A percentile compares a stretch with the other conserved stretches of the same genome.
phyloP scores from a whole-genome alignment of 2,797 vertebrate genomes.

The Enteromius thamalakanensis region DNA sequence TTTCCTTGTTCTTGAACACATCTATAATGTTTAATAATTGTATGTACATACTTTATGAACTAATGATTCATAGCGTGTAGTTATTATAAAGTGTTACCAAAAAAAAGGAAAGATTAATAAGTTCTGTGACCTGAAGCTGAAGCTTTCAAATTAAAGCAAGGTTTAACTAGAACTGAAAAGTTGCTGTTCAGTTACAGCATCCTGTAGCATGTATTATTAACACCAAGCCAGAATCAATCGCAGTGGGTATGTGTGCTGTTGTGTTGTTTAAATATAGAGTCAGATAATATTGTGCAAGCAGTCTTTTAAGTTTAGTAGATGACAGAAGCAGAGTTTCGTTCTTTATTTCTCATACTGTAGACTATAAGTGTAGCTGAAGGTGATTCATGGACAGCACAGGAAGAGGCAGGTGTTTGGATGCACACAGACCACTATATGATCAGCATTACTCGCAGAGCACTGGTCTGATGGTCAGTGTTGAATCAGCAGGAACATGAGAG shows the following conservation, averaged over 20 bases:
- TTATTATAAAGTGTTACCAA: too few relatives aligned
- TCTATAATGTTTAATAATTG: too few relatives aligned
- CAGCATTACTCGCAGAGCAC: background rate
- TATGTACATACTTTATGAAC: too few relatives aligned
- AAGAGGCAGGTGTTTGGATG: background rate
- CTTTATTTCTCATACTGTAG: background rate
- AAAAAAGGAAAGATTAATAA: too few relatives aligned
- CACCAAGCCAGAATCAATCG: background rate
- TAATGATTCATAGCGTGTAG: too few relatives aligned
- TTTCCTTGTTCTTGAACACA: too few relatives aligned
- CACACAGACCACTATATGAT: background rate
- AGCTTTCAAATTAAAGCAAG: background rate
- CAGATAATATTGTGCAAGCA: background rate
- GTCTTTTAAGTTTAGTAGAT: background rate
- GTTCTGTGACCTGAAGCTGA: constrained; percentile 29
- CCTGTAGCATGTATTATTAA: background rate
- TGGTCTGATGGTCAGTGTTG: constrained; percentile 19
- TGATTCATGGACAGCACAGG: background rate
- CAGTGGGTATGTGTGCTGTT: background rate
- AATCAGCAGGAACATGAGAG: constrained; percentile 36
- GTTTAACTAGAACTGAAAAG: constrained; percentile 9
- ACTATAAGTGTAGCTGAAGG: background rate
- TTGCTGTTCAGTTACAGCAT: background rate
- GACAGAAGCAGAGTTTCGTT: background rate
- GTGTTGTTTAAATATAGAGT: background rate